These are phyloP conservation scores for Silvanus unidentatus DNA, from an alignment of 2,888 invertebrate species.

Conservation along the genomic window DNA sequence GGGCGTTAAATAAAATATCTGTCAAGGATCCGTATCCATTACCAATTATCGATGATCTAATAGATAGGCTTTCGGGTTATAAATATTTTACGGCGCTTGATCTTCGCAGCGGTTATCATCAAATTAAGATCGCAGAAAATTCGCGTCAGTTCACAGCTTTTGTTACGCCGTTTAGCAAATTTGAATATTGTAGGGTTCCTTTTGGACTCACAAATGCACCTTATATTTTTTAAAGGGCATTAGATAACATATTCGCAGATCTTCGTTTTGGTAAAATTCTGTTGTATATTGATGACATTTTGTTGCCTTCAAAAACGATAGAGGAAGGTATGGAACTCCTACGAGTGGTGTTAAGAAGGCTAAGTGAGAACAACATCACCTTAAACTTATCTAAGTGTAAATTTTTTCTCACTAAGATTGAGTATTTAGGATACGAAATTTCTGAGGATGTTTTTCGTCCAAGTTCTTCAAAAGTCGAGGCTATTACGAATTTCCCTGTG, in stretches of 20 bases:
- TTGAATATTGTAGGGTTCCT: slow-evolving; percentile 10
- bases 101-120: slow-evolving; percentile 23
- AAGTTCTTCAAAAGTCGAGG: slow-evolving; percentile 6
- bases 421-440: slow-evolving; percentile 10
- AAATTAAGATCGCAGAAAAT: slow-evolving; percentile 23
- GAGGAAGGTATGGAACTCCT: slow-evolving; percentile 8
- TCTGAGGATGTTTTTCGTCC: slow-evolving; percentile 4
- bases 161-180: slow-evolving; percentile 25
- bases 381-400: slow-evolving; percentile 11
- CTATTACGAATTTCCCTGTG: slow-evolving; percentile 7
- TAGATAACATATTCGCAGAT: slow-evolving; percentile 7
- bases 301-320: slow-evolving; percentile 10
- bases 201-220: slow-evolving; percentile 16
- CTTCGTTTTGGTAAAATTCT: slow-evolving; percentile 5
- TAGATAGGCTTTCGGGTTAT: slow-evolving; percentile 12
- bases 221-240: slow-evolving; percentile 5
- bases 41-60: slow-evolving; percentile 11
- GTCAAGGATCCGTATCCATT: slow-evolving; percentile 5
- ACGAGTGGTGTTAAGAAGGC: slow-evolving; percentile 1
- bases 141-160: slow-evolving; percentile 27
- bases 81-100: slow-evolving; percentile 21
- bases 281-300: slow-evolving; percentile 12
- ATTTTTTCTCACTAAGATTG: slow-evolving; percentile 3
- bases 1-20: slow-evolving; percentile 7
- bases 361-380: slow-evolving; percentile 7